Conservation (phyloP, 2,113 vertebrate species). For the Gymnorhina tibicen region DNA sequence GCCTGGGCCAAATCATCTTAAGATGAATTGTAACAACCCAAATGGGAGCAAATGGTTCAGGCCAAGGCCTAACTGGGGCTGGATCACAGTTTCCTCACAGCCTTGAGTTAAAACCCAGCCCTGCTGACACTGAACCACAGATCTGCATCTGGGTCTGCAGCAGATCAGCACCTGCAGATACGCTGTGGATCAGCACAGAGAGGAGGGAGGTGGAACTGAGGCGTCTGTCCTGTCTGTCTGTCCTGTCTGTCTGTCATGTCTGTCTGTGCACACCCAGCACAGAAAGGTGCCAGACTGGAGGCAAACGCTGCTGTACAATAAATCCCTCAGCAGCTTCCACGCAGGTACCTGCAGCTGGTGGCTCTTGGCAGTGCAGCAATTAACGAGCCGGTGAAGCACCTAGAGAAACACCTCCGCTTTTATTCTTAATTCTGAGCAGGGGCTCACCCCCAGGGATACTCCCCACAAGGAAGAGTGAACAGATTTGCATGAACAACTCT, state of each 20-base stretch:
- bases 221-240: not conserved
- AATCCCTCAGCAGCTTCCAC: not conserved
- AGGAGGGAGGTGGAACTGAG: not conserved
- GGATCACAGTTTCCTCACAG: accelerated
- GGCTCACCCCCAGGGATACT: not conserved
- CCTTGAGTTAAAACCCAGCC: too few species aligned
- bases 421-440: not conserved
- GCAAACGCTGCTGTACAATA: accelerated
- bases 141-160: not conserved
- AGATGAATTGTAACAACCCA: not conserved
- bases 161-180: not conserved
- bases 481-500: not conserved
- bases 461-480: not conserved
- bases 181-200: not conserved
- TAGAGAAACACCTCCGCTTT: not conserved
- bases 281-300: not conserved
- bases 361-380: not conserved
- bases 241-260: not conserved
- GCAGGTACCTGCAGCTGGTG: accelerated
- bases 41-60: not conserved
- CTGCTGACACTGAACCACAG: not conserved
- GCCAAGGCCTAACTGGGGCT: not conserved
- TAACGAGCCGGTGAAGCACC: not conserved
- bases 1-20: not conserved
- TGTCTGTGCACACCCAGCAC: not conserved